These are phyloP conservation scores for Heliangelus exortis DNA, from an alignment of 2,797 vertebrate species.

Conservation along the genomic window DNA sequence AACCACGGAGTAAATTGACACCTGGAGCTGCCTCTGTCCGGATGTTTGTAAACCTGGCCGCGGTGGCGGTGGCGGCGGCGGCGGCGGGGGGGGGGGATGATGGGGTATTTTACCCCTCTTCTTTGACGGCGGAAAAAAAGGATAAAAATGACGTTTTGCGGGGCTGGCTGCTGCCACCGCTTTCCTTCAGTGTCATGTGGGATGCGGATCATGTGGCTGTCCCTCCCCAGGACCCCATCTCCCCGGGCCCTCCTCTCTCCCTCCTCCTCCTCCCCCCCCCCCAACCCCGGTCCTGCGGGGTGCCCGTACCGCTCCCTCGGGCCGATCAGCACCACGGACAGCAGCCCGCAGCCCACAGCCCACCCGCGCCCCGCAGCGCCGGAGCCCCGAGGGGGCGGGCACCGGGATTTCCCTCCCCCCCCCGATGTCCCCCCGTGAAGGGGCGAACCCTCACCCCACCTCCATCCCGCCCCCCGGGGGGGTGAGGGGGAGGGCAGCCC, in stretches of 20 bases:
- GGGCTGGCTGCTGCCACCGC: conserved; percentile 33
- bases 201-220: conserved; percentile 58
- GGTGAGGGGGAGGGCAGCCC: background rate
- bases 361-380: background rate
- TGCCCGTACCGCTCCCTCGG: no score
- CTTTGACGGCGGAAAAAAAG: background rate
- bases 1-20: background rate
- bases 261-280: background rate
- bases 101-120: background rate
- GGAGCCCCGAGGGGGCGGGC: background rate
- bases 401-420: background rate
- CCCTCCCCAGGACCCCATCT: background rate
- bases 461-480: background rate
- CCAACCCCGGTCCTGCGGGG: background rate
- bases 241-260: background rate
- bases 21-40: background rate
- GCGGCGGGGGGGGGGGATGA: no score
- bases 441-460: no score
- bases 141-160: conserved; percentile 36
- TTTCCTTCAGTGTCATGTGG: conserved; percentile 64
- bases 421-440: no score
- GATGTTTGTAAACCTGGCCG: background rate
- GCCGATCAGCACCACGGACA: conserved; percentile 75
- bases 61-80: no score
- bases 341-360: conserved; percentile 35